Conservation (phyloP, 2,797 vertebrate species). For the Caiman crocodilus region DNA sequence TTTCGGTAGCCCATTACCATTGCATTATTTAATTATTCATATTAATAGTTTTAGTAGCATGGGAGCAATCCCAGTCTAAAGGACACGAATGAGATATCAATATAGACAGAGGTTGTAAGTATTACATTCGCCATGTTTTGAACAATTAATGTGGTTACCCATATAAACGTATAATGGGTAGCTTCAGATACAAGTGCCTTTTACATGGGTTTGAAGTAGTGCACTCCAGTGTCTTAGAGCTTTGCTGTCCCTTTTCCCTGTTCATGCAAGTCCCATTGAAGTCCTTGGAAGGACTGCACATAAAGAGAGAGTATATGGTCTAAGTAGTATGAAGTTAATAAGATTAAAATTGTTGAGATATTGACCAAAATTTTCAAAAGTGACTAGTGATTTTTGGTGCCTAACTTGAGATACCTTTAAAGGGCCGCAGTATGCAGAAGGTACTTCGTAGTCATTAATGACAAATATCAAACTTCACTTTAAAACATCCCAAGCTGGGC, state of each 20-base stretch:
- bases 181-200: neutral
- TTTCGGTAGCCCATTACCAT: constrained; percentile 72
- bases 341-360: neutral
- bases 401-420: neutral
- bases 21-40: constrained; percentile 75
- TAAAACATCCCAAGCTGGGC: neutral
- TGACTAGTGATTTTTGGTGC: neutral
- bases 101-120: too few species aligned
- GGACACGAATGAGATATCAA: constrained; percentile 71
- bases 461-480: neutral
- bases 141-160: constrained; percentile 75
- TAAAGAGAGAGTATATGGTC: neutral
- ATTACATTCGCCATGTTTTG: constrained; percentile 75
- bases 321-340: neutral
- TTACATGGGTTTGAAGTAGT: constrained; percentile 67
- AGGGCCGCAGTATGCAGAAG: neutral
- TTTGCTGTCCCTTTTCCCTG: neutral
- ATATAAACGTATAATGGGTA: constrained; percentile 69
- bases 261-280: neutral
- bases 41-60: constrained; percentile 26
- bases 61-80: constrained; percentile 78
- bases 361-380: neutral
- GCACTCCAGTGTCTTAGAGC: constrained; percentile 27
- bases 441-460: neutral
- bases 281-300: neutral